Evolutionary conservation across 1,140 invertebrate species (phyloP), one percentile per base, ranked within the genome.

Genomic region (Leptopilina clavipes): DNA sequence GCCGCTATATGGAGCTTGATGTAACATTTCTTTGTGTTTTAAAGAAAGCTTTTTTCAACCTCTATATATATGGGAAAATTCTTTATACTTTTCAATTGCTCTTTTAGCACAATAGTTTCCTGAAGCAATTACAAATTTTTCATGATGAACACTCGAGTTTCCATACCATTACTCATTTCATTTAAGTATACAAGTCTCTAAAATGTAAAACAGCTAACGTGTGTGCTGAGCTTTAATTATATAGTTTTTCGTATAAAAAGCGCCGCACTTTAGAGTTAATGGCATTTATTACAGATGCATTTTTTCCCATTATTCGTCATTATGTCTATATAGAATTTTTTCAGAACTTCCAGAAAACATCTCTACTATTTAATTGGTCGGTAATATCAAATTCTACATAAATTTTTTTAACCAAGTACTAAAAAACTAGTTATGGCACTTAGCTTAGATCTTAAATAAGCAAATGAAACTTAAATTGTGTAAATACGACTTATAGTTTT

Each of bases 71-170:
- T 31, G 25, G 25, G 31, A 65, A 65, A 31, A 65, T 31, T 65
- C 22, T 65, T 65, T 65, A 65, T 65, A 12, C 25, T 65, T 65
- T 31, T 65, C 56, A 65, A 65, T 14, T 65, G 25, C 56, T 65
- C 56, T 65, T 65, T 65, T 65, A 31, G 25, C 25, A 65, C 25
- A 65, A 65, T 65, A 65, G 56, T 65, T 65, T 65, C 56, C 56
- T 65, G 22, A 65, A 65, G 56, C 56, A 65, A 65, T 65, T 65
- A 65, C 22, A 65, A 65, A 65, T 25, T 65, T 14, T 65, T 31
- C 19, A 65, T 14, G 3, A 8, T 9, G 52, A 40, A 40, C 5
- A 6, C 37, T 40, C 37, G 7, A 40, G 37, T 40, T 52, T 48
- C 44, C 44, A 11, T n/a, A n/a, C 44, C 44, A 48, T 48, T 48